These are phyloP conservation scores for Cephus nigrinus DNA, from an alignment of 2,888 invertebrate genomes.

Conservation along the genomic window DNA sequence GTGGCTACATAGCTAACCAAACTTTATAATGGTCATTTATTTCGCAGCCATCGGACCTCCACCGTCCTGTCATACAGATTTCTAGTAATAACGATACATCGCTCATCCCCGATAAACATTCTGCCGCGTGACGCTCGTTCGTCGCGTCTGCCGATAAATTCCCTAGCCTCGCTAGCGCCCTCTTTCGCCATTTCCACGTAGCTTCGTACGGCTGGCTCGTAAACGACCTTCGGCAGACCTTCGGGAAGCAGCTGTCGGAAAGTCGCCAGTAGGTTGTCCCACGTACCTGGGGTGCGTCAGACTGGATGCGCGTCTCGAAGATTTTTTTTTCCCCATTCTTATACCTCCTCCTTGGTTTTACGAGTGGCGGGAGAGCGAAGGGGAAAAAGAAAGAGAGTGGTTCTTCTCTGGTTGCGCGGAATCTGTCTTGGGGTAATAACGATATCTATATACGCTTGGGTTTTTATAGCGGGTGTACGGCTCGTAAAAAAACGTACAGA, in stretches of 20 bases:
- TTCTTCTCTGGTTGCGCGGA: too few species aligned
- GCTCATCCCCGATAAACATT: neutral
- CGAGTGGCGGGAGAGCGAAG: too few species aligned
- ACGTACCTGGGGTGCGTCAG: neutral
- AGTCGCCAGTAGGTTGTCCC: neutral
- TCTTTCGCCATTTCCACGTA: neutral
- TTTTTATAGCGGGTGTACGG: too few species aligned
- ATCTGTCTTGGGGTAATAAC: too few species aligned
- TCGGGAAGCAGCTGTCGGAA: neutral
- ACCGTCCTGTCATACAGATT: neutral
- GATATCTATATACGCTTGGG: too few species aligned
- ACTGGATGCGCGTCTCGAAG: neutral
- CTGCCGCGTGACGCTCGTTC: neutral
- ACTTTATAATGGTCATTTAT: neutral
- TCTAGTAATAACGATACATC: constrained; percentile 2
- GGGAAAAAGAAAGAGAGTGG: too few species aligned
- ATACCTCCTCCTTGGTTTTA: neutral
- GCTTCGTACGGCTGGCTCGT: neutral
- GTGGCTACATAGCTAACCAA: neutral
- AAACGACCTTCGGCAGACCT: neutral
- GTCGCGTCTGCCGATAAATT: neutral
- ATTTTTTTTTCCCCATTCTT: neutral
- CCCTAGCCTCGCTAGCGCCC: too few species aligned
- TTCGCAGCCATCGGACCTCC: neutral
- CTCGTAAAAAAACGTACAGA: too few species aligned